phyloP scores from a whole-genome alignment of 2,113 vertebrate genomes.

The Vireo altiloquus region DNA sequence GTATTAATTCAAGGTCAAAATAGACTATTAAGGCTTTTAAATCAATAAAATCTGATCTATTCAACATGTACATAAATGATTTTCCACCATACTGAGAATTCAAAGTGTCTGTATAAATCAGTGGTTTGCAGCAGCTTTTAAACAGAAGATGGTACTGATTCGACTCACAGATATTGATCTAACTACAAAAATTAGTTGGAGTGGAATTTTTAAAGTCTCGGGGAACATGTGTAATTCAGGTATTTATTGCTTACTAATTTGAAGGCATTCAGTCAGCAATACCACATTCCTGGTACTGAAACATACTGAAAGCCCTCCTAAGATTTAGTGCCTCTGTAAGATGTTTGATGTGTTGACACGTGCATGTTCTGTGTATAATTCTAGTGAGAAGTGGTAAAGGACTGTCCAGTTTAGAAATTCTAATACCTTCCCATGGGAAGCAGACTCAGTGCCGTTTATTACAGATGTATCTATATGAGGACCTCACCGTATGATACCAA shows the following conservation, averaged over 20 bases:
- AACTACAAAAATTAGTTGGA: neutral
- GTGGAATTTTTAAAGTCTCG: neutral
- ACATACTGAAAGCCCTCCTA: neutral
- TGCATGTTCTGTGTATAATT: neutral
- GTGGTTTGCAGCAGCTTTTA: neutral
- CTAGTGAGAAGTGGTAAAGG: neutral
- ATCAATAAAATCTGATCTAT: neutral
- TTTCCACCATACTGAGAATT: neutral
- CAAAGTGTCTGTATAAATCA: neutral
- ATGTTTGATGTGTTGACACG: neutral
- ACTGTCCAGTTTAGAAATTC: neutral
- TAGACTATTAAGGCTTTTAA: neutral
- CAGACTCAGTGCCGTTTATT: neutral
- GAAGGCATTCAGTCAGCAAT: neutral
- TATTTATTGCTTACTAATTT: neutral
- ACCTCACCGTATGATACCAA: neutral
- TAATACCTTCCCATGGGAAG: neutral
- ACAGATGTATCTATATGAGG: neutral
- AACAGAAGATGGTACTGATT: neutral
- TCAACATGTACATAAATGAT: neutral
- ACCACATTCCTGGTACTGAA: neutral
- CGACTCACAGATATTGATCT: neutral
- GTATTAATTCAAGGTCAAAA: neutral
- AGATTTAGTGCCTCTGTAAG: neutral
- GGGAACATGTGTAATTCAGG: neutral